Conservation (phyloP, 2,888 invertebrate genomes). For the Cephus nigrinus region DNA sequence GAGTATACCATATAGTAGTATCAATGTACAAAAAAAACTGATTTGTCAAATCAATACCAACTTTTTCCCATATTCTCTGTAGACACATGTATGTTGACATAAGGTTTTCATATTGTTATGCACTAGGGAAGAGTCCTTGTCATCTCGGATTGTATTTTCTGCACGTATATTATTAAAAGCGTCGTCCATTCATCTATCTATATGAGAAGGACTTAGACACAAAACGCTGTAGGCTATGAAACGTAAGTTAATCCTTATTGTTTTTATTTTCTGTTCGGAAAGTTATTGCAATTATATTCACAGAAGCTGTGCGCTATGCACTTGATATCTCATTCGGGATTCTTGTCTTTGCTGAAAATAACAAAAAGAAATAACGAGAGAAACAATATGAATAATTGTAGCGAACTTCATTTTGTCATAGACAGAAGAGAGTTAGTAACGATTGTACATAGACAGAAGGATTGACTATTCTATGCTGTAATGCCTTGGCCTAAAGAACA, state of each 20-base stretch:
- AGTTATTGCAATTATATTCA: not conserved
- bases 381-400: not conserved
- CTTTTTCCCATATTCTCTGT: not conserved
- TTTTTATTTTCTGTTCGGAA: not conserved
- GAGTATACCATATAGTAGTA: not conserved
- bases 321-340: not conserved
- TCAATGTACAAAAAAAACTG: not conserved
- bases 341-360: not conserved
- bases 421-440: constrained; percentile 6
- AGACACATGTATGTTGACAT: not conserved
- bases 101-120: not conserved
- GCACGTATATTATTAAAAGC: not conserved
- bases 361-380: not conserved
- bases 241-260: not conserved
- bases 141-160: not conserved
- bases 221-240: not conserved
- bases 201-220: not conserved
- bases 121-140: not conserved
- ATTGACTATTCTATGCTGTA: constrained; percentile 15
- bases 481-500: constrained; percentile 8
- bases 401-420: not conserved
- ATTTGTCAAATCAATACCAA: not conserved
- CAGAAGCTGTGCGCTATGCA: not conserved
- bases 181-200: not conserved
- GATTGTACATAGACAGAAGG: constrained; percentile 12